Evolutionary conservation across 2,797 vertebrate species (phyloP), one percentile per base, ranked within the genome.

Genomic region (Pempheris klunzingeri): DNA sequence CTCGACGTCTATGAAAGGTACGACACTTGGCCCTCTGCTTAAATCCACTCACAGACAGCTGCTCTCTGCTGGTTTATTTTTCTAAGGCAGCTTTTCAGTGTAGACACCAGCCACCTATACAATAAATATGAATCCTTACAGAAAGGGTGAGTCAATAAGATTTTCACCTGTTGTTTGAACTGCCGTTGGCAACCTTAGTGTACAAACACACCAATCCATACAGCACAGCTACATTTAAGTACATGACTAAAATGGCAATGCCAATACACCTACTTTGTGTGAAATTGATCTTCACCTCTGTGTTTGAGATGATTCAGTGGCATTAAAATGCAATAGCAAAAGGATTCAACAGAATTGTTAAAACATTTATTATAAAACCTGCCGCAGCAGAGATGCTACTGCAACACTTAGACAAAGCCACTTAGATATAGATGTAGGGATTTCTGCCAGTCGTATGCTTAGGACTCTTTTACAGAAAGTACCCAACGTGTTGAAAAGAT

Each of bases 1-100:
- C 26, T 14, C 0, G 63, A 77, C 78, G 59, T 70, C 57, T 52
- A 41, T 13, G 50, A 76, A 39, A 49, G 41, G 58, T n/a, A n/a
- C n/a, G n/a, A n/a, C n/a, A n/a, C 14, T 20, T 44, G 24, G 54
- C 8, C 17, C n/a, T 15, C 9, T 30, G 24, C 32, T 47, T 18
- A 0, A n/a, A 50, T 50, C 13, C 24, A 66, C 43, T 47, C 62
- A 67, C 61, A 66, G 65, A 49, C 3, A 4, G 9, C 57, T 13
- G 24, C 60, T 24, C 53, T 28, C 38, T 11, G 50, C 39, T 49
- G 20, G 5, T 24, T 22, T 20, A 67, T 50, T 13, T 50, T 41
- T 14, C 36, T 46, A 28, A n/a, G 24, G 14, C 52, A 36, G 53
- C 5, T 20, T 30, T 73, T 61, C 4, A 36, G 47, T n/a, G 22